Base-by-base conservation (phyloP, 1,140 invertebrate genomes). In the Euwallacea fornicatus region DNA sequence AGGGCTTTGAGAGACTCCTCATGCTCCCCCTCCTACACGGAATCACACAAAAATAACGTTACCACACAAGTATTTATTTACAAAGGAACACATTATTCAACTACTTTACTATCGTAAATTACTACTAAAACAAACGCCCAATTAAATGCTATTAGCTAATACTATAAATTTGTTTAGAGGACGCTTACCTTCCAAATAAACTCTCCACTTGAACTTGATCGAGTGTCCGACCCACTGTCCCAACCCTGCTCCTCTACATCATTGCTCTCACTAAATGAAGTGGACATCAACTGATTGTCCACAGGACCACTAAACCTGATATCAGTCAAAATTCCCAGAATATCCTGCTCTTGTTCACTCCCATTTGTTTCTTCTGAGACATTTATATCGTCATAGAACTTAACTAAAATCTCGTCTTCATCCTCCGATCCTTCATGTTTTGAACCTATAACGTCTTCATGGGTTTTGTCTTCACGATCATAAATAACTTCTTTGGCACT, bases 181-280 rank as follows among this genome's bases (percentile, higher is more conserved):
- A 68, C 65, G 82, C 83, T 81, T 78, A 91, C 90, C 85, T 89
- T 90, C 90, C 90, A 91, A 56, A 91, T 87, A 78, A 91, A 91
- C 80, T 92, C 90, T 10, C 89, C 89, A 75, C 89, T 91, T 13
- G 89, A 90, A 50, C 85, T 85, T 47, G 85, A 86, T 65, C 82
- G 83, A 10, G 84, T 84, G 70, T 83, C 82, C 16, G 83, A 86
- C 73, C 86, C 85, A 79, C 84, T 85, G 76, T 87, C 86, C 85
- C 86, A 87, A 74, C 86, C 85, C 75, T 85, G 77, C 58, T 81
- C 80, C 55, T 81, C 79, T 1, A 76, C 62, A 61, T 79, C 79
- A 61, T 79, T 78, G 70, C 78, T 80, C 63, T 81, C 80, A 69
- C 80, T 82, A 70, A 82, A 82, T 7, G 81, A 82, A 2, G 81